phyloP scores from a whole-genome alignment of 35 echinoderm and acorn worm genomes.

The Holothuria glaberrima region DNA sequence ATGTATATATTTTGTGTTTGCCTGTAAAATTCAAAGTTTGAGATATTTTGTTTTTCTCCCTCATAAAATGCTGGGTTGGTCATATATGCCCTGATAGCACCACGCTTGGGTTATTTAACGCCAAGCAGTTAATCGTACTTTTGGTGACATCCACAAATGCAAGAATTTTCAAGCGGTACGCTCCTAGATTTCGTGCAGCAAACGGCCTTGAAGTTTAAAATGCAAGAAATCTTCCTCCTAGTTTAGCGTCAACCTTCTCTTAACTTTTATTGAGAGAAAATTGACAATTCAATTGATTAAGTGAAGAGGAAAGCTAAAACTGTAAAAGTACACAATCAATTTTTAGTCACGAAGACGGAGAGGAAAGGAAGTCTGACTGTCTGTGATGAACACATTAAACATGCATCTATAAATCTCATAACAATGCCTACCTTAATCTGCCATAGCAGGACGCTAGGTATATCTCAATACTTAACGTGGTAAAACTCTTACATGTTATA shows the following conservation, averaged over 20 bases:
- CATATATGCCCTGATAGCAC: not conserved
- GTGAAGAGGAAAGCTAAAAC: slow-evolving; percentile 1
- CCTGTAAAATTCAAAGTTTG: no score
- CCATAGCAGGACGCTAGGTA: no score
- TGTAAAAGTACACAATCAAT: slow-evolving; percentile 9
- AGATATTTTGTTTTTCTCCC: no score
- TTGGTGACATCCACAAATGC: not conserved
- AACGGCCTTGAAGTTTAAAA: slow-evolving; percentile 30
- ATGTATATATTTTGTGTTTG: no score
- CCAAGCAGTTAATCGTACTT: slow-evolving; percentile 30
- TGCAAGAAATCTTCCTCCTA: slow-evolving; percentile 14
- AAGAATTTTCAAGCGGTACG: not conserved
- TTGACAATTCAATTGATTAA: slow-evolving; percentile 48
- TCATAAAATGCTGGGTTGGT: not conserved
- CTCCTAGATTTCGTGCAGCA: slow-evolving; percentile 22
- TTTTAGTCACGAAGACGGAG: not conserved
- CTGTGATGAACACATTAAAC: no score
- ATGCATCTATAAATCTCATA: no score
- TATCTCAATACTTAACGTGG: no score
- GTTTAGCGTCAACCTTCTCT: slow-evolving; percentile 9
- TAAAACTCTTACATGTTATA: no score
- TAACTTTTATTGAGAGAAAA: slow-evolving; percentile 1
- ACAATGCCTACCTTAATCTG: no score
- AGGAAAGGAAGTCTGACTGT: no score
- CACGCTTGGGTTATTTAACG: slow-evolving; percentile 6